A percentile compares a stretch with the other conserved stretches of the same genome.
Conservation (phyloP, 2,113 vertebrate genomes). For the Boleophthalmus pectinirostris region DNA sequence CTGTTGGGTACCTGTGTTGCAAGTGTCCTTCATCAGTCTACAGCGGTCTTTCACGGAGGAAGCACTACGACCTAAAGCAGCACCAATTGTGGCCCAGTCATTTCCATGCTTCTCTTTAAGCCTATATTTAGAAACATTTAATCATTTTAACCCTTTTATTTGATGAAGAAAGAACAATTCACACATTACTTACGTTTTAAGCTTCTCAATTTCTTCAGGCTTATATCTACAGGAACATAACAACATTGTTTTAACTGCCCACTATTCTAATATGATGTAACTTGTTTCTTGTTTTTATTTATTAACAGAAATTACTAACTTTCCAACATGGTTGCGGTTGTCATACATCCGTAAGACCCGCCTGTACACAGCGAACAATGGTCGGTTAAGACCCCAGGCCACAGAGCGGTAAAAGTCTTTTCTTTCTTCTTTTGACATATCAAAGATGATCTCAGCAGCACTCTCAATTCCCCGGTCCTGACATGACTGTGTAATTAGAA, state of each 20-base stretch:
- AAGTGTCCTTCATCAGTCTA: constrained; percentile 97
- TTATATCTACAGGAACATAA: constrained; percentile 81
- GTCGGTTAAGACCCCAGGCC: constrained; percentile 93
- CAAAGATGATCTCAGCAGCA: constrained; percentile 98
- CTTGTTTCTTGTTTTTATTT: fast-evolving
- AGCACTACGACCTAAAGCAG: constrained; percentile 93
- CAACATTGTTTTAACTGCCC: background rate
- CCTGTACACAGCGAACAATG: constrained; percentile 97
- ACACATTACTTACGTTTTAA: constrained; percentile 89
- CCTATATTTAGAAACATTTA: constrained; percentile 65
- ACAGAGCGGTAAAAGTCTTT: constrained; percentile 99
- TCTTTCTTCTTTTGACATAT: constrained; percentile 99
- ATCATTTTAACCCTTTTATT: background rate
- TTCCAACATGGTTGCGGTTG: constrained; percentile 98
- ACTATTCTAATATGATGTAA: background rate
- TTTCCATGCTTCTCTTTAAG: constrained; percentile 95
- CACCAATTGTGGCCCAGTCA: constrained; percentile 97
- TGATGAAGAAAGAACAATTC: background rate
- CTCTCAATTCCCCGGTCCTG: constrained; percentile 94
- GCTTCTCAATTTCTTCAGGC: constrained; percentile 93
- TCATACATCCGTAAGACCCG: constrained; percentile 98
- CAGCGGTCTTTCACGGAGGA: constrained; percentile 98
- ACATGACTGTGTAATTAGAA: constrained; percentile 26
- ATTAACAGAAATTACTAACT: constrained; percentile 78
- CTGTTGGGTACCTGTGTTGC: constrained; percentile 88